Base-by-base conservation (phyloP, 2,113 vertebrate species). In the Aspiorhynchus laticeps region DNA sequence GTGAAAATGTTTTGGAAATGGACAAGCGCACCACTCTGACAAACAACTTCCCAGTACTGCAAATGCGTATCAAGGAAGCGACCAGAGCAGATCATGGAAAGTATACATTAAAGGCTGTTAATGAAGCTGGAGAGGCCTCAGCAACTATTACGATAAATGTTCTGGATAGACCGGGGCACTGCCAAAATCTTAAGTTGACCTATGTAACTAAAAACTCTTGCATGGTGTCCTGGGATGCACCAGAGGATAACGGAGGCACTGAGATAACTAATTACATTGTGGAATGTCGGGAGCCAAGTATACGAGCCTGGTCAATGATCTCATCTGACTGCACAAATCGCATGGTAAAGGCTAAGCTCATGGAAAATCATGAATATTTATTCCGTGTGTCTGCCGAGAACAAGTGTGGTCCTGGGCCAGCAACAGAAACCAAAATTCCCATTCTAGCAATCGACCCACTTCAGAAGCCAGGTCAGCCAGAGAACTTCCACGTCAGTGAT, bases 221-320 rank as follows among this genome's bases (percentile, higher is more conserved):
- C 87, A 96, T 99, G 94, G 90, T 99, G 24, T 93, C 97, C 90
- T 99, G 98, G 97, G 98, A 99, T 83, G 96, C 96, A 76, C 98
- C 98, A 56, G 91, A 94, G 76, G 98, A 99, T 93, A 99, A 99
- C 3, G 98, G 98, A 84, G 98, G 98, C 88, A 97, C 97, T 5
- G 98, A 99, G 95, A 99, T 99, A 91, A 99, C 97, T 86, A 98
- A 98, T 93, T 99, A 99, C 88, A 98, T 99, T 77, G 98, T 99
- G 83, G 98, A 99, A 90, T 97, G 95, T 83, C 97, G 98, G 81
- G 96, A 99, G 31, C 98, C 98, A 41, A 99, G 94, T 90, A 93
- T 98, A 90, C 96, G 95, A 90, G 93, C 96, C 84, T 99, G 98
- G 98, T 96, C 97, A 61, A 97, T 99, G 92, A 96, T 99, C 85